A percentile compares a stretch with the other conserved stretches of the same genome.
Conservation (phyloP, 2,888 invertebrate species). For the Athrips mouffetella region DNA sequence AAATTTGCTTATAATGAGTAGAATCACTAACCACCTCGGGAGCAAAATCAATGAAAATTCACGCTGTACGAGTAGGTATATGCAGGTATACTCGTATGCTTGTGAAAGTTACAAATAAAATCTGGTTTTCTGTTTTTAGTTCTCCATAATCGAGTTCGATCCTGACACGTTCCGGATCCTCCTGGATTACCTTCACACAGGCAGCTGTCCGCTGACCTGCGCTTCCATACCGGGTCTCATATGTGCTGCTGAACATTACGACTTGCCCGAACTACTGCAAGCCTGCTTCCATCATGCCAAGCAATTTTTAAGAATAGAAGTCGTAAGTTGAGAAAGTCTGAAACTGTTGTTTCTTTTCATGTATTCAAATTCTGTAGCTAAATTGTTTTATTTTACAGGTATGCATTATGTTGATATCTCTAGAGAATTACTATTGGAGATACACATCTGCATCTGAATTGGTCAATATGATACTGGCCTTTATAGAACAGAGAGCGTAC, state of each 20-base stretch:
- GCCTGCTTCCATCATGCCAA: slow-evolving; percentile 98
- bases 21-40: background rate
- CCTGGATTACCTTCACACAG: slow-evolving; percentile 94
- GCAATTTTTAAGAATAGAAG: slow-evolving; percentile 94
- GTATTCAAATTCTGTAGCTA: background rate
- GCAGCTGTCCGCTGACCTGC: slow-evolving; percentile 94
- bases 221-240: slow-evolving; percentile 95
- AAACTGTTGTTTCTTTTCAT: background rate
- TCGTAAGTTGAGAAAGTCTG: slow-evolving; percentile 76
- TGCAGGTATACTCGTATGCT: background rate
- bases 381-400: slow-evolving; percentile 66
- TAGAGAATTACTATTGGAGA: slow-evolving; percentile 97
- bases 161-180: slow-evolving; percentile 94
- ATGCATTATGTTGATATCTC: slow-evolving; percentile 93
- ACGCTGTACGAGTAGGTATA: too few species aligned
- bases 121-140: slow-evolving; percentile 74
- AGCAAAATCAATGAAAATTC: too few species aligned
- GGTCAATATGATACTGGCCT: slow-evolving; percentile 95
- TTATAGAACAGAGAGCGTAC: slow-evolving; percentile 91
- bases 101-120: background rate
- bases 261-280: slow-evolving; percentile 93
- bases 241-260: slow-evolving; percentile 96
- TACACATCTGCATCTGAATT: slow-evolving; percentile 95
- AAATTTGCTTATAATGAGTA: too few species aligned
- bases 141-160: slow-evolving; percentile 96